Base-by-base conservation (phyloP, 2,888 invertebrate species). In the Cheilosia urbana region DNA sequence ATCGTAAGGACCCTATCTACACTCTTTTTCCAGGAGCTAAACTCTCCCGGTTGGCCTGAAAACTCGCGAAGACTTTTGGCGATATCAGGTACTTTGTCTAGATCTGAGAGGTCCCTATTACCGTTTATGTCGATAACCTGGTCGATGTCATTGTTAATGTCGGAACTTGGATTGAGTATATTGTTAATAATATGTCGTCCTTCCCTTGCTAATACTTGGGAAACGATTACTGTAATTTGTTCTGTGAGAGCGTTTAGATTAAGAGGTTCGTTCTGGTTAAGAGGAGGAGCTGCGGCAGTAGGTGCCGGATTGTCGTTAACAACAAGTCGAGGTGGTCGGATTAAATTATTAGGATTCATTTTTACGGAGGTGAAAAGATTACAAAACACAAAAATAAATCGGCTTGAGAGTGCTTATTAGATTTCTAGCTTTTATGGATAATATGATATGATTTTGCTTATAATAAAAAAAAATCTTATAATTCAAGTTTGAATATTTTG, bases 161-260 rank as follows among this genome's bases (percentile, higher is more conserved):
- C 63, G 13, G 49, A 3, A n/a, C 47, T 69, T 19, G 58, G 58
- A 21, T 69, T 55, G 5, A 69, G 17, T 57, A 49, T 53, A 24
- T 34, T 53, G 34, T 57, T 57, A 57, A 57, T 34, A 34, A 57
- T 57, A 27, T 58, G 19, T 58, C 13, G 58, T 37, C 19, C 6
- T 5, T 40, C 15, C 37, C 40, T 37, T 37, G 58, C 21, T 21
- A 58, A 58, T 40, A 58, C 58, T 40, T 58, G 21, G 5, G 40
- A 58, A 58, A 57, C 57, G n/a, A 37, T 19, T 34, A 17, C 17
- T 57, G 57, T 57, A 34, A 11, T 57, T 57, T 57, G 40, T 58
- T 58, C 40, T 15, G 58, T 40, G 19, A 40, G 30, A 24, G 58
- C 15, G 40, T 58, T 21, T 58, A 21, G 19, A 34, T 57, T 37